Base-by-base conservation (phyloP, 1,140 invertebrate species). In the Thalassaphorura encarpata region DNA sequence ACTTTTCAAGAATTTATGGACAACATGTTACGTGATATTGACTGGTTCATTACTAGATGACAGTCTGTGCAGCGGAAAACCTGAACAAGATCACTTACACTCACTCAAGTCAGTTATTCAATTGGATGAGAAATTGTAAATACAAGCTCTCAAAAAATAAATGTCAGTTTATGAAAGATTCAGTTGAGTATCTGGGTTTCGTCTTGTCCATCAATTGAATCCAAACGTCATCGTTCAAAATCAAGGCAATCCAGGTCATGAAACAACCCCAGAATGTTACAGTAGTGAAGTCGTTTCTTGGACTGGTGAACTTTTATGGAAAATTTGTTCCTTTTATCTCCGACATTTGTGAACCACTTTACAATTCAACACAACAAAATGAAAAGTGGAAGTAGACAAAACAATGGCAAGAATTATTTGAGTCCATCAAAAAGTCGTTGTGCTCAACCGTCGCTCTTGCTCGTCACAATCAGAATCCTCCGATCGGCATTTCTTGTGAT, bases 1-100 rank as follows among this genome's bases (percentile, higher is more conserved):
- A 74, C 73, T 27, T 76, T 73, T 59, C 71, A 73, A 57, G 59
- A 64, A 29, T 67, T 67, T 3, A 74, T 76, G 52, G 68, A 72
- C 52, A 48, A 67, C 2, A 43, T 69, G 26, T 51, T 74, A 21
- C 8, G 53, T 18, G 68, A 65, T 61, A 51, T 64, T 41, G 58
- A 29, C 41, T 64, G 19, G 48, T 53, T 26, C 67, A 61, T 67
- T 60, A 29, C 19, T 70, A 3, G 72, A 73, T 60, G 72, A 73
- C 54, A 67, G 71, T 21, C 56, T 69, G 15, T 26, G 19, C 11
- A 48, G 13, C 26, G 46, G 46, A 28, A 21, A 16, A 21, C 52
- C 43, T 18, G 60, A 62, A n/a, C 42, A 53, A 15, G 58, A 67
- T 47, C 70, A 71, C 58, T 31, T 63, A 21, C 33, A 50, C 15